These are phyloP conservation scores for Punctoribates punctum DNA, from an alignment of 2,888 invertebrate genomes.

Conservation along the genomic window DNA sequence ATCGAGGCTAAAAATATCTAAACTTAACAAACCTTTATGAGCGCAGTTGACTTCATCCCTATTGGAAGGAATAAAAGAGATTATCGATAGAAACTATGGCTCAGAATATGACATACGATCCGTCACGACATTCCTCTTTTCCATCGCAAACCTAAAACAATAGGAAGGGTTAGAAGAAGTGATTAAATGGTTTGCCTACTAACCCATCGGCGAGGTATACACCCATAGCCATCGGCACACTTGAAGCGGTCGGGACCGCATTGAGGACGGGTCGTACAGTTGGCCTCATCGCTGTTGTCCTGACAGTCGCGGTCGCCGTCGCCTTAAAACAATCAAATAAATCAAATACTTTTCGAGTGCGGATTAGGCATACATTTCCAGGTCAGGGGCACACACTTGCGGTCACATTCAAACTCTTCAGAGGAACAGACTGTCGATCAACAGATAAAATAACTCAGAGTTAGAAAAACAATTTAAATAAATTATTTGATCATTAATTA, in stretches of 20 bases:
- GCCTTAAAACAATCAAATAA: neutral
- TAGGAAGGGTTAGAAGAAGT: neutral
- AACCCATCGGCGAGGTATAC: slow-evolving; percentile 47
- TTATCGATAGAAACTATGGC: neutral
- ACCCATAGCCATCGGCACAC: slow-evolving; percentile 48
- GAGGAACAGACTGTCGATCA: slow-evolving; percentile 52
- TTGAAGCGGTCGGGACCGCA: slow-evolving; percentile 49
- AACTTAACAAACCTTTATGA: slow-evolving; percentile 40
- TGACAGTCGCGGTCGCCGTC: slow-evolving; percentile 61
- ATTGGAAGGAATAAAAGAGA: neutral
- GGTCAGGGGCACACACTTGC: slow-evolving; percentile 53
- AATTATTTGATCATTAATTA: neutral
- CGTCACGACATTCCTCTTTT: slow-evolving; percentile 46
- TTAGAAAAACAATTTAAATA: neutral
- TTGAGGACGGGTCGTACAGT: slow-evolving; percentile 37
- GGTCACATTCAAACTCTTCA: slow-evolving; percentile 55
- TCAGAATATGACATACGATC: slow-evolving; percentile 26
- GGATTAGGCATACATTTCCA: slow-evolving; percentile 59
- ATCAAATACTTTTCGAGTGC: neutral
- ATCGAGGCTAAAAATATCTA: neutral
- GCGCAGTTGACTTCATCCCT: slow-evolving; percentile 45
- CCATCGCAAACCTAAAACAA: slow-evolving; percentile 46
- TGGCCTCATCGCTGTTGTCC: slow-evolving; percentile 41
- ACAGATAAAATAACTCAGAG: neutral
- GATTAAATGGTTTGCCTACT: neutral